phyloP scores from a whole-genome alignment of 2,888 invertebrate species.

The Iselma pallidipennis region DNA sequence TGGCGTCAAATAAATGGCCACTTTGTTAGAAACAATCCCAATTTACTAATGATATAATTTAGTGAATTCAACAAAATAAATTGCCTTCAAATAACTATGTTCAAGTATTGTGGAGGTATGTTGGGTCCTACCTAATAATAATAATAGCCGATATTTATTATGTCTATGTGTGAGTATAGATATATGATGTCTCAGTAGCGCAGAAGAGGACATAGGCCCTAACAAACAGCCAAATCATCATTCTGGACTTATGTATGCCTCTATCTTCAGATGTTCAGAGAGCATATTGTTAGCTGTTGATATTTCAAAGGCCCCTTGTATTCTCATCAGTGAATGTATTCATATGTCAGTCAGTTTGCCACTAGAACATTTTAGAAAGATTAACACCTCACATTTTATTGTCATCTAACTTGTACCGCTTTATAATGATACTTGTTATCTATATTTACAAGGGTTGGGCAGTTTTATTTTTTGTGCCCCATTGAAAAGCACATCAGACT shows the following conservation, averaged over 20 bases:
- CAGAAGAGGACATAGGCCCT: constrained; percentile 15
- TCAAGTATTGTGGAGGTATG: no score
- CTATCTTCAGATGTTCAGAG: constrained; percentile 44
- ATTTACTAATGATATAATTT: no score
- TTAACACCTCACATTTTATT: constrained; percentile 51
- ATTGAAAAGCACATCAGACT: constrained; percentile 1
- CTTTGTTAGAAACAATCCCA: no score
- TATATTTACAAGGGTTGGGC: constrained; percentile 41
- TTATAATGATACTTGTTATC: constrained; percentile 49
- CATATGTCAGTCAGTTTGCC: constrained; percentile 51
- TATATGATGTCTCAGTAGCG: constrained; percentile 28
- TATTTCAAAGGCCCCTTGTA: constrained; percentile 48
- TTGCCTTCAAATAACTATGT: neutral
- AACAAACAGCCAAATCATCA: constrained; percentile 48
- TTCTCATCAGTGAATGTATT: constrained; percentile 48
- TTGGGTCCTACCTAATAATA: constrained; percentile 25
- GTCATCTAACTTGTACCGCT: constrained; percentile 41
- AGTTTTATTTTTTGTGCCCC: constrained; percentile 29
- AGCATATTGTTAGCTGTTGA: constrained; percentile 47
- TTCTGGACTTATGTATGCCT: constrained; percentile 23
- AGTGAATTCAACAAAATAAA: no score
- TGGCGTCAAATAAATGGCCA: no score
- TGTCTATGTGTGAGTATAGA: no score
- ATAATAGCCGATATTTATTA: constrained; percentile 13
- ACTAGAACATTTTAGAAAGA: constrained; percentile 52